Base-by-base conservation (phyloP, 2,113 vertebrate genomes). In the Pimephales promelas region DNA sequence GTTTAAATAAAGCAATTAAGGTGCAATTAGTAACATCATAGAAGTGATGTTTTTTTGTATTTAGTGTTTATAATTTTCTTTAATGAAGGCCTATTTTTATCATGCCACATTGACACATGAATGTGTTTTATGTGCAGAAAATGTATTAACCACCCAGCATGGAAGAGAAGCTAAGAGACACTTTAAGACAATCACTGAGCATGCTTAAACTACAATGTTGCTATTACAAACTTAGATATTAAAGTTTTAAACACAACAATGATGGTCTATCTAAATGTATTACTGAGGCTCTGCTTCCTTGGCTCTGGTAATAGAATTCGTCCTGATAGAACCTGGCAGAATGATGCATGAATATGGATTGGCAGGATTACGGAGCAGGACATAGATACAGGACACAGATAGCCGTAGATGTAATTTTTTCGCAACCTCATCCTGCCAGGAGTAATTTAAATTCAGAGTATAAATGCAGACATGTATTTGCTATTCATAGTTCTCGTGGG, bases 401-500 rank as follows among this genome's bases (percentile, higher is more conserved):
- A 79, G 74, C 66, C 68, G 16, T 40, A 80, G 85, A 86, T 88
- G 52, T 79, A 66, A 78, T 79, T 85, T 86, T 40, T 49, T 76
- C 82, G 83, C 68, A 80, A 78, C 59, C 75, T 88, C 80, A 81
- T 85, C 83, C 80, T 61, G 52, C 85, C 61, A 61, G 71, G 56
- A 83, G 77, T 85, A 78, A 87, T 87, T 87, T 83, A 76, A 66
- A 83, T 85, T 87, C 76, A 66, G 75, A 22, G 75, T 28, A 18
- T 61, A 80, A 79, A 83, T 71, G 57, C 76, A 73, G 81, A 86
- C 57, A 74, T 45, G 56, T 66, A 80, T 86, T 83, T 54, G 79
- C 85, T 85, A 82, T 88, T 86, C 83, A 80, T 86, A 81, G 70
- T 74, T 85, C 85, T 54, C 16, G 62, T 85, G 83, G 77, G 81